Conservation (phyloP, 2,113 vertebrate genomes). For the Sylvia atricapilla region DNA sequence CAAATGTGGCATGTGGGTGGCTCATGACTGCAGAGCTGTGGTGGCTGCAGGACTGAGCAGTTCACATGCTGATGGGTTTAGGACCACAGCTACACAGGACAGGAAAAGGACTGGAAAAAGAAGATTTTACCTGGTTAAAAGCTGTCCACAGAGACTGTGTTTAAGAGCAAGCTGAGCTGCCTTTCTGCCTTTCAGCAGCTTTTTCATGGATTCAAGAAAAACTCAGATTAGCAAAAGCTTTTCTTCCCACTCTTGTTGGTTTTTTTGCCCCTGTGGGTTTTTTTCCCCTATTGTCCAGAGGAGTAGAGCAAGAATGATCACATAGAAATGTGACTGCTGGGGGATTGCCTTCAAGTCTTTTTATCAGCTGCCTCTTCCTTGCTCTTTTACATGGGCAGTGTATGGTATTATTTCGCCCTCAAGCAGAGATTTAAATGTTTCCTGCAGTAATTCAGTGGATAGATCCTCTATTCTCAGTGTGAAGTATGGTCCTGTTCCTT, state of each 20-base stretch:
- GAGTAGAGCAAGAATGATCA: neutral
- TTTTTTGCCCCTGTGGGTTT: neutral
- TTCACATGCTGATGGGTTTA: neutral
- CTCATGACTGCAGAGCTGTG: neutral
- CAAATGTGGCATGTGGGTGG: neutral
- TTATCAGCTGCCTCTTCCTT: neutral
- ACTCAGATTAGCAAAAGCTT: neutral
- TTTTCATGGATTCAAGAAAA: neutral
- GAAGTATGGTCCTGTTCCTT: neutral
- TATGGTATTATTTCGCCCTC: neutral
- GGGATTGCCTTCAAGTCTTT: neutral
- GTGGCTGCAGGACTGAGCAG: neutral
- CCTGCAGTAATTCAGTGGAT: neutral
- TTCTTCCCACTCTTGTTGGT: neutral
- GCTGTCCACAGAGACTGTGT: neutral
- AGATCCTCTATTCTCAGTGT: neutral
- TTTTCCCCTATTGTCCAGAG: neutral
- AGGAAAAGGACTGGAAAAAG: neutral
- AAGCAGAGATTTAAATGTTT: conserved; percentile 4
- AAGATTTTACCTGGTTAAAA: neutral
- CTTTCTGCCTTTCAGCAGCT: neutral
- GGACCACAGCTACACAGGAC: neutral
- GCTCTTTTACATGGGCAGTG: neutral
- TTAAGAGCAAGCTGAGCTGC: neutral
- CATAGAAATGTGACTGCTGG: neutral